A percentile compares a stretch with the other conserved stretches of the same genome.
Conservation (phyloP, 2,888 invertebrate genomes). For the Schrankia costaestrigalis region DNA sequence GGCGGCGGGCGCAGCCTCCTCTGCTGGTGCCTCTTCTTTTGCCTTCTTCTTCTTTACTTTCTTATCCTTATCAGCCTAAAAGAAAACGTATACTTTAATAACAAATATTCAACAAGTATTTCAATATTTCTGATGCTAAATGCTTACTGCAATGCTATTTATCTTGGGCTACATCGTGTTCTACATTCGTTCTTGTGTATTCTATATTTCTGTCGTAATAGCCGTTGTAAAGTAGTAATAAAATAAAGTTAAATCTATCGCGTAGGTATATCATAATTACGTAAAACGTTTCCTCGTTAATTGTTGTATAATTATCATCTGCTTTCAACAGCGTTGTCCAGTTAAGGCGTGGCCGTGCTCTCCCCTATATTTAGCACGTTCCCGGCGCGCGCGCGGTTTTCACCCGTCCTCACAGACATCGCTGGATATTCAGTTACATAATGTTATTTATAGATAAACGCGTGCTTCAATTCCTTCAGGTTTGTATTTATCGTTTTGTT, state of each 20-base stretch:
- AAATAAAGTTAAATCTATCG: too few relatives aligned
- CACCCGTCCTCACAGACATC: slow-evolving; percentile 33
- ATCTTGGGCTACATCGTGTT: too few relatives aligned
- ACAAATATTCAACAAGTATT: neutral
- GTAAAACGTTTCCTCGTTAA: too few relatives aligned
- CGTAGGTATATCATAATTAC: neutral
- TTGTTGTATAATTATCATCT: slow-evolving; percentile 19
- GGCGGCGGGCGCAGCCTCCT: slow-evolving; percentile 84
- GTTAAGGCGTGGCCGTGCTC: slow-evolving; percentile 50
- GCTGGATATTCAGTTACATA: slow-evolving; percentile 48
- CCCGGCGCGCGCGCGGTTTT: slow-evolving; percentile 39
- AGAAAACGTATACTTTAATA: slow-evolving; percentile 2
- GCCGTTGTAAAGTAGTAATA: too few relatives aligned
- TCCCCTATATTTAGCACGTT: slow-evolving; percentile 61
- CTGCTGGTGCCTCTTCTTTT: slow-evolving; percentile 83
- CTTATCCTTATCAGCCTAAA: slow-evolving; percentile 95
- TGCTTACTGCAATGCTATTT: neutral
- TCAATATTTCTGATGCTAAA: neutral
- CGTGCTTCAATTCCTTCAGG: slow-evolving; percentile 39
- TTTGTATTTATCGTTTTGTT: slow-evolving; percentile 16
- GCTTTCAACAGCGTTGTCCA: slow-evolving; percentile 40
- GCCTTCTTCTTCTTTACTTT: slow-evolving; percentile 93
- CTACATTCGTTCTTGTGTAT: too few relatives aligned
- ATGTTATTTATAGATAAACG: slow-evolving; percentile 50
- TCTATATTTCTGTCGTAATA: too few relatives aligned